A percentile compares a stretch with the other conserved stretches of the same genome.
Conservation (phyloP, 2,888 invertebrate species). For the Pedicia rivosa region DNA sequence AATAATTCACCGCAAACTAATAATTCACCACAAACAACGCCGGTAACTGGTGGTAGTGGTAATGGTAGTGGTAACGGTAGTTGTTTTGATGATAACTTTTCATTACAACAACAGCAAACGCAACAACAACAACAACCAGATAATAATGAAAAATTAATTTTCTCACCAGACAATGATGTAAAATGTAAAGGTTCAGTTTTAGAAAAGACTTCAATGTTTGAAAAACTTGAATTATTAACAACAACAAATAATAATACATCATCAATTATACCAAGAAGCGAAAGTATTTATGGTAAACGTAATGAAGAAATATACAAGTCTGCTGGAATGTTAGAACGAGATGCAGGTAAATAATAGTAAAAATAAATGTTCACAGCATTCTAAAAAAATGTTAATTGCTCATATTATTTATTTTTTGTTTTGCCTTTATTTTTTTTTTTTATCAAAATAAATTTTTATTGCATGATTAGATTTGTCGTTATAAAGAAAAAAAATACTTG, state of each 20-base stretch:
- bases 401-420: too few relatives aligned
- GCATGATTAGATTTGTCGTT: too few relatives aligned
- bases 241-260: conserved; percentile 11
- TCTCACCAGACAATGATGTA: conserved; percentile 21
- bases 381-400: too few relatives aligned
- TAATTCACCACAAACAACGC: conserved; percentile 24
- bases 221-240: conserved; percentile 20
- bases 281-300: conserved; percentile 13
- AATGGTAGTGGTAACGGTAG: conserved; percentile 1
- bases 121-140: background rate
- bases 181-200: conserved; percentile 29
- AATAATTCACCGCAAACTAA: conserved; percentile 29
- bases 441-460: too few relatives aligned
- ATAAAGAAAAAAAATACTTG: too few relatives aligned
- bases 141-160: conserved; percentile 8
- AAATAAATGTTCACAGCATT: too few relatives aligned
- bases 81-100: too few relatives aligned
- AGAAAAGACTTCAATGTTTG: conserved; percentile 32
- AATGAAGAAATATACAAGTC: conserved; percentile 16
- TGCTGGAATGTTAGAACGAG: conserved; percentile 12
- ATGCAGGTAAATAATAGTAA: conserved; percentile 19
- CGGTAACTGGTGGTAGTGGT: conserved; percentile 1
- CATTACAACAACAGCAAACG: too few relatives aligned
- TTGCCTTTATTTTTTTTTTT: too few relatives aligned
- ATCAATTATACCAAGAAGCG: conserved; percentile 11